Base-by-base conservation (phyloP, 1,140 invertebrate genomes). In the Neodiprion fabricii region DNA sequence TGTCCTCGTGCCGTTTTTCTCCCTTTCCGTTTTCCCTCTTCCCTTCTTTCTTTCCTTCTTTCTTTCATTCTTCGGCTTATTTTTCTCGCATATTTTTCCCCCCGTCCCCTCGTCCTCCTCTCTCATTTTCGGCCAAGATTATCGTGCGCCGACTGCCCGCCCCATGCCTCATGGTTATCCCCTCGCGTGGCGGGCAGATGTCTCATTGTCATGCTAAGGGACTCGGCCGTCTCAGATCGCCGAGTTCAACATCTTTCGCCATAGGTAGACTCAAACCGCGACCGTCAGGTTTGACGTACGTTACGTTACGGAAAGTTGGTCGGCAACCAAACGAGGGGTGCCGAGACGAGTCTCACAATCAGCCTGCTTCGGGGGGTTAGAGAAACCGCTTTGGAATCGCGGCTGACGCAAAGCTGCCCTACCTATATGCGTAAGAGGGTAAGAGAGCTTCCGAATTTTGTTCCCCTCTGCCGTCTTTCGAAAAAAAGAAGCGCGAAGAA, bases 201-300 rank as follows among this genome's bases (percentile, higher is more conserved):
- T 74, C 73, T 75, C 72, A 75, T 78, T 78, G 77, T 78, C 74
- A 78, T 78, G 77, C 53, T 76, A 76, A 76, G 70, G 74, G 72
- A 76, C 17, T 11, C 67, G 21, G n/a, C n/a, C 11, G 11, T 61
- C 53, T 61, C 11, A 61, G 53, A 17, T 61, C 53, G 53, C n/a
- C 53, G 53, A 17, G 53, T 61, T 61, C n/a, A 61, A 61, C 53
- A 17, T 61, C 53, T 61, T 61, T 61, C n/a, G 53, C 53, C 53
- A 61, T 3, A 40, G 28, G 28, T 40, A 40, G 28, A 40, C 28
- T 40, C 28, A 5, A 40, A 40, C 28, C 28, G 28, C 28, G 28
- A 40, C 2, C 28, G 53, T 9, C n/a, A 61, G 11, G 53, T 61
- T 40, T 17, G 11, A 61, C 8, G 53, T 17, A 14, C 11, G 53